Evolutionary conservation across 2,888 invertebrate genomes (phyloP), one percentile per base, ranked within the genome.

Genomic region (Plagodis dolabraria): DNA sequence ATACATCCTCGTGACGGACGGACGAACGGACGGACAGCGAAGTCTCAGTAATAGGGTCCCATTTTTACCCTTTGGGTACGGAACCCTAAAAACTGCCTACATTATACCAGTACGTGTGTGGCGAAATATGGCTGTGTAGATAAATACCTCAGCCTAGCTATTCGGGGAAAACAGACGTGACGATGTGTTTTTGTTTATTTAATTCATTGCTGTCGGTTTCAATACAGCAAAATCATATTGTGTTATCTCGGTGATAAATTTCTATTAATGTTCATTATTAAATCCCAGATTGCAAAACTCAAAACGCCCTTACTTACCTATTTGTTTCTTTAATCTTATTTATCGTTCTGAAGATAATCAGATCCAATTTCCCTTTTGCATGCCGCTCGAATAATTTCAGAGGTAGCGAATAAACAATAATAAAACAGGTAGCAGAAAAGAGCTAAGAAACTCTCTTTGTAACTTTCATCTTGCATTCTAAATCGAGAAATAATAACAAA

Each of bases 401-500:
- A 56, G 52, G 36, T 11, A 9, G 38, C 38, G 7, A 49, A 68
- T 67, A 55, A 68, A 68, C 68, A 70, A 71, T 67, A 74, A 71
- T 62, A 59, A 70, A 68, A 68, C 59, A 55, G 65, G 60, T 61
- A 66, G 64, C 68, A 70, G 64, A 52, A 63, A 57, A 70, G 67
- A 71, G 55, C 48, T 49, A 22, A 43, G 49, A 50, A 50, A 58
- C 64, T 68, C 56, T 56, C 60, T 65, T 58, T 65, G 64, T 59
- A 69, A 69, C 68, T 75, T 71, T 68, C 71, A 60, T 70, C 69
- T 79, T 68, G 68, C 72, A 76, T 77, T 69, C 65, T 71, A 79
- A 85, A 80, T 71, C 61, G 74, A 70, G 68, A 76, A 80, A 82
- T 82, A 80, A 83, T 80, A 82, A 79, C 75, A 77, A 76, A 82